Evolutionary conservation across 2,888 invertebrate species (phyloP).

Genomic region (Lissonota sp.): DNA sequence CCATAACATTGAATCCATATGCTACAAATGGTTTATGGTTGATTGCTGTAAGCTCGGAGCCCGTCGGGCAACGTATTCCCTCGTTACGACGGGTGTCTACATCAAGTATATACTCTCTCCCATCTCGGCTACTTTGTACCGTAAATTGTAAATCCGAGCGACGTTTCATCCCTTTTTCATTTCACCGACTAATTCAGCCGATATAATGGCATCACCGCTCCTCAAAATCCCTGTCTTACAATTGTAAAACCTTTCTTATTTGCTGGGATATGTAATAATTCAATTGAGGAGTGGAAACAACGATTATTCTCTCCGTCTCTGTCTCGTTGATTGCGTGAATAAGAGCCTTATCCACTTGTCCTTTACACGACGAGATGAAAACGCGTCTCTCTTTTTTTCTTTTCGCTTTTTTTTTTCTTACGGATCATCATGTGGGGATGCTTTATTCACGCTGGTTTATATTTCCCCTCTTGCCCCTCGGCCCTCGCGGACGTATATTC

Average conservation of each 20-base stretch:
- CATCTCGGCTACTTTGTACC: not conserved
- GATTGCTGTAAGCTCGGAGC: conserved; percentile 12
- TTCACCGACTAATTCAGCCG: conserved; percentile 18
- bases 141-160: conserved; percentile 26
- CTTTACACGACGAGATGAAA: too few relatives aligned
- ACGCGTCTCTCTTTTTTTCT: too few relatives aligned
- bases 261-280: conserved; percentile 48
- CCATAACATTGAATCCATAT: conserved; percentile 20
- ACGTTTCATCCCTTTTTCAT: conserved; percentile 10
- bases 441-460: conserved; percentile 61
- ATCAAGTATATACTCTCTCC: conserved; percentile 1
- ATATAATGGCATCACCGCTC: not conserved
- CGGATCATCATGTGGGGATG: conserved; percentile 38
- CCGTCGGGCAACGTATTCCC: conserved; percentile 36
- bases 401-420: not conserved
- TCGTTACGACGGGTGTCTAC: conserved; percentile 36
- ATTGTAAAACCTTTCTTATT: conserved; percentile 31
- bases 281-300: conserved; percentile 43
- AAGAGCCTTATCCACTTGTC: too few relatives aligned
- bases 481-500: conserved; percentile 65
- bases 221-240: not conserved
- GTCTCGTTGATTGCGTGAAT: conserved; percentile 12
- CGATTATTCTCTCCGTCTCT: conserved; percentile 16
- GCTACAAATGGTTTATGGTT: too few relatives aligned
- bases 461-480: conserved; percentile 34